phyloP scores from a whole-genome alignment of 2,797 vertebrate genomes.

The Chelmon rostratus region DNA sequence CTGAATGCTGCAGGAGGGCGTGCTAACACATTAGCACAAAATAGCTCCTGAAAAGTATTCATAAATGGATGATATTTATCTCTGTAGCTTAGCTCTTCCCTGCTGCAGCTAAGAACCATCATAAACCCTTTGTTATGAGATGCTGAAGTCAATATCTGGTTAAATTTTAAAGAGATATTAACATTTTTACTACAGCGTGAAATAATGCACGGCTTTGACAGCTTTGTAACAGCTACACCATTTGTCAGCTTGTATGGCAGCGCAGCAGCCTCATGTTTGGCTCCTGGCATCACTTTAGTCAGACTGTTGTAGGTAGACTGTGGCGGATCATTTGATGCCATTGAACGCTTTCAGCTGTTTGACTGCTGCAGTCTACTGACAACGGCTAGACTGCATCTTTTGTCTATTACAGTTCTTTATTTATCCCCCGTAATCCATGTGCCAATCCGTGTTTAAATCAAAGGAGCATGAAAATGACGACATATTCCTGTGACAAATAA shows the following conservation, averaged over 20 bases:
- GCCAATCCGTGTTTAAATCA: neutral
- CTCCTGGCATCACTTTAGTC: constrained; percentile 32
- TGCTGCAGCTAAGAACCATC: too few species aligned
- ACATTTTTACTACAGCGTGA: too few species aligned
- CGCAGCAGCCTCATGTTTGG: constrained; percentile 7
- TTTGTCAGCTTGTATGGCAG: too few species aligned
- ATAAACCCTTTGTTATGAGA: too few species aligned
- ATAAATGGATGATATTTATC: too few species aligned
- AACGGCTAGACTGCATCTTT: constrained; percentile 22
- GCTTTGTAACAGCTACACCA: too few species aligned
- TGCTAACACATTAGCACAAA: neutral
- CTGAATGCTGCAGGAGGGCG: neutral
- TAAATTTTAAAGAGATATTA: too few species aligned
- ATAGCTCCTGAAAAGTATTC: too few species aligned
- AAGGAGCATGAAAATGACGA: neutral
- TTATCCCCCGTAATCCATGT: constrained; percentile 17
- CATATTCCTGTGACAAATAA: neutral
- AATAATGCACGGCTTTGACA: too few species aligned
- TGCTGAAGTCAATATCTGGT: too few species aligned
- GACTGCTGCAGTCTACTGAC: constrained; percentile 16
- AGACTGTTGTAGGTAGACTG: neutral
- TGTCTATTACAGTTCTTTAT: neutral
- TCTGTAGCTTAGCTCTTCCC: too few species aligned
- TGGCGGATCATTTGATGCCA: neutral
- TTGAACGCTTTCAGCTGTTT: constrained; percentile 42